A percentile compares a stretch with the other conserved stretches of the same genome.
These are phyloP conservation scores for Wiebesia pumilae DNA, from an alignment of 1,140 invertebrate species.

Conservation along the genomic window DNA sequence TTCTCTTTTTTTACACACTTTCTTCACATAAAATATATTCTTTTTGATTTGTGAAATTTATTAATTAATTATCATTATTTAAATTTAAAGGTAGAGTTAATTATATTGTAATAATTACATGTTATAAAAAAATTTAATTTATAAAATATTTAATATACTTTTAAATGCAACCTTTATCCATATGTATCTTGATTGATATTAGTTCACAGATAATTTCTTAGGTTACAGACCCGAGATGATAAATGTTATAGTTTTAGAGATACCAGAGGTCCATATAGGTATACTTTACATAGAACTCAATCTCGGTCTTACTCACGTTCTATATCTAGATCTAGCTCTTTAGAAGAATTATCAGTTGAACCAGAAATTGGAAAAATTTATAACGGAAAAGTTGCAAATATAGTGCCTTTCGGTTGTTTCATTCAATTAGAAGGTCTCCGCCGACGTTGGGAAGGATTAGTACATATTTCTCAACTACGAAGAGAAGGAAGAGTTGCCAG, in stretches of 20 bases:
- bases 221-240: background rate
- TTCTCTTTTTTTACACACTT: too few species aligned
- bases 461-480: constrained; percentile 97
- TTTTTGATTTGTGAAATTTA: too few species aligned
- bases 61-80: too few species aligned
- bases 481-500: constrained; percentile 95
- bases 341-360: constrained; percentile 69
- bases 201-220: background rate
- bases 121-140: too few species aligned
- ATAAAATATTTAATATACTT: too few species aligned
- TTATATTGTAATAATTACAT: too few species aligned
- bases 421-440: constrained; percentile 94
- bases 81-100: too few species aligned
- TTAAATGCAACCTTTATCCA: too few species aligned
- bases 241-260: background rate
- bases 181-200: too few species aligned
- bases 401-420: constrained; percentile 98
- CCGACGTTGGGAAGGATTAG: constrained; percentile 93
- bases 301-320: constrained; percentile 62
- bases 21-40: too few species aligned
- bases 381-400: constrained; percentile 94
- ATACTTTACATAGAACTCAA: constrained; percentile 56
- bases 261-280: background rate
- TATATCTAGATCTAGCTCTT: constrained; percentile 61
- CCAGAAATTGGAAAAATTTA: constrained; percentile 86